Percentiles rank a stretch among this genome's conserved stretches.
These are phyloP conservation scores for Progne subis DNA, from an alignment of 2,113 vertebrate genomes.

Conservation along the genomic window DNA sequence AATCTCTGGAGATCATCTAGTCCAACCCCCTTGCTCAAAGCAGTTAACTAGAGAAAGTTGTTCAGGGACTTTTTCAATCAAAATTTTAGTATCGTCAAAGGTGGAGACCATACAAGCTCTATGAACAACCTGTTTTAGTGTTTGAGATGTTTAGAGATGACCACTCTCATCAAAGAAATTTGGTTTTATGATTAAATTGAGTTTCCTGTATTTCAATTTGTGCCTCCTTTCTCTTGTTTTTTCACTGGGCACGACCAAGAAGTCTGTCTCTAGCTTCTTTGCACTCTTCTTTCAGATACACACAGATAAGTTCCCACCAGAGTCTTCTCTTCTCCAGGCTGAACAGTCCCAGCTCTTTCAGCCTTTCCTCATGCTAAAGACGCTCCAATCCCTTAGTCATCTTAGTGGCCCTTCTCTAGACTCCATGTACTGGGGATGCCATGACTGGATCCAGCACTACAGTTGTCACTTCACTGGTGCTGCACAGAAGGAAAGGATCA, in stretches of 20 bases:
- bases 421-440: not conserved
- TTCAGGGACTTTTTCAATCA: not conserved
- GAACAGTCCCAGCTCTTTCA: not conserved
- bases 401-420: not conserved
- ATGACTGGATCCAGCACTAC: not conserved
- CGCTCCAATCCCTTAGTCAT: not conserved
- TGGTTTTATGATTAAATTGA: not conserved
- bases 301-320: not conserved
- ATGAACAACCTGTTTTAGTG: not conserved
- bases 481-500: not conserved
- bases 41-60: not conserved
- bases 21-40: not conserved
- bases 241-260: not conserved
- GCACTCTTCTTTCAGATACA: not conserved
- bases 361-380: not conserved
- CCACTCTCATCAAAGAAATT: not conserved
- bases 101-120: not conserved
- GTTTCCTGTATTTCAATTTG: not conserved
- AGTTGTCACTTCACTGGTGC: not conserved
- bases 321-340: not conserved
- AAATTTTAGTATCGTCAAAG: not conserved
- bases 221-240: not conserved
- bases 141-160: not conserved
- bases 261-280: not conserved
- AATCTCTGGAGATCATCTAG: not conserved